A percentile compares a stretch with the other conserved stretches of the same genome.
phyloP scores from a whole-genome alignment of 2,797 vertebrate species.

The Buceros bicornis region DNA sequence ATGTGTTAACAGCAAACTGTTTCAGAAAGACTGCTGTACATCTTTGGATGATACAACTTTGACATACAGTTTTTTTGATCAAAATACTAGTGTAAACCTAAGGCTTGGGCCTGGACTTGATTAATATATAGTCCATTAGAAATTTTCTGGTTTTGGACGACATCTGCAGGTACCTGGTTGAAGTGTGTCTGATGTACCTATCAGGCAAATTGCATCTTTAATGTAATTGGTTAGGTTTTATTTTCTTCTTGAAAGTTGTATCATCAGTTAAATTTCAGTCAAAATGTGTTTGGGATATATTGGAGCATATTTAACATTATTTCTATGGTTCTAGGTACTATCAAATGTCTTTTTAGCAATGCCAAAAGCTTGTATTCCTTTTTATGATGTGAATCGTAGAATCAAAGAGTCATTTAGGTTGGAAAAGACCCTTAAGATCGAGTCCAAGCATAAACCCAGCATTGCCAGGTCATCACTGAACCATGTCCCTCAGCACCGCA shows the following conservation, averaged over 20 bases:
- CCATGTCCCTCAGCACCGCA: not conserved
- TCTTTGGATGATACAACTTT: not conserved
- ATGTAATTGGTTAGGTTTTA: not conserved
- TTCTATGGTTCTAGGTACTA: not conserved
- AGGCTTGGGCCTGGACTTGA: not conserved
- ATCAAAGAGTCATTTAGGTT: not conserved
- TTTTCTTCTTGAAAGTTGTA: not conserved
- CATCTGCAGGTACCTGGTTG: not conserved
- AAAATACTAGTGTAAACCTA: not conserved
- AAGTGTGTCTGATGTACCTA: not conserved
- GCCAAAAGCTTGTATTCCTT: not conserved
- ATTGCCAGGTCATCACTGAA: not conserved
- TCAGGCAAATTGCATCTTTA: not conserved
- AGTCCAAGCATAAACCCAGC: not conserved
- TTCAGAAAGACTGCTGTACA: accelerated
- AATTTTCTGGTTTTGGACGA: not conserved
- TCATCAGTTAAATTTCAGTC: not conserved
- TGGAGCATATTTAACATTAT: not conserved
- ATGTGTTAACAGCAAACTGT: not conserved
- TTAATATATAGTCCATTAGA: not conserved
- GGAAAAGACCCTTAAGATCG: not conserved
- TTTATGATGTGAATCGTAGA: not conserved
- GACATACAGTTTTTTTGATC: not conserved
- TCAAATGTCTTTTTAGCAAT: not conserved
- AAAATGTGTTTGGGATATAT: not conserved